A percentile compares a stretch with the other conserved stretches of the same genome.
phyloP scores from a whole-genome alignment of 2,888 invertebrate genomes.

The Xanthia icteritia region DNA sequence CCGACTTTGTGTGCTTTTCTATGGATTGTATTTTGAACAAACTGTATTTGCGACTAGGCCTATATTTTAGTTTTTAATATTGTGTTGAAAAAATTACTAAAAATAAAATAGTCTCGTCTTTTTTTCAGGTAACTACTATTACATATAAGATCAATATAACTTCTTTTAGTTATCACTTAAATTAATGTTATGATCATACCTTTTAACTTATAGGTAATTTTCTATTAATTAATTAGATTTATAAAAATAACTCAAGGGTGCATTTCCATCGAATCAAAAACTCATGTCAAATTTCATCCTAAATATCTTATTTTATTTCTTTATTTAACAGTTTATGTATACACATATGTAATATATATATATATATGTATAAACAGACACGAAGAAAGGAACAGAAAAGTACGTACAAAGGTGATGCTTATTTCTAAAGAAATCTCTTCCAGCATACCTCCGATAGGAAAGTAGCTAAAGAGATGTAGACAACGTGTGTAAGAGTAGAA shows the following conservation, averaged over 20 bases:
- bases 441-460: too few species aligned
- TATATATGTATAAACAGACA: too few species aligned
- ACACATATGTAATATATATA: too few species aligned
- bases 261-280: neutral
- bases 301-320: too few species aligned
- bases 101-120: neutral
- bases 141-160: neutral
- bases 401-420: too few species aligned
- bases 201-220: neutral
- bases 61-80: neutral
- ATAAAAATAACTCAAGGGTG: neutral
- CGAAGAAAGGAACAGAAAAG: too few species aligned
- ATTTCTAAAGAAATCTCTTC: too few species aligned
- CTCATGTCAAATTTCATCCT: neutral
- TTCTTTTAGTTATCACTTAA: neutral
- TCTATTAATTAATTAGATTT: neutral
- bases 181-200: neutral
- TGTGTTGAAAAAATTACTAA: neutral
- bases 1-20: slow-evolving; percentile 37
- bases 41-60: neutral
- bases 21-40: neutral
- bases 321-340: too few species aligned
- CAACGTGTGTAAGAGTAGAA: too few species aligned
- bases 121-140: neutral
- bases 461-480: too few species aligned